phyloP scores from a whole-genome alignment of 2,797 vertebrate species.

The Pipistrellus nathusii region DNA sequence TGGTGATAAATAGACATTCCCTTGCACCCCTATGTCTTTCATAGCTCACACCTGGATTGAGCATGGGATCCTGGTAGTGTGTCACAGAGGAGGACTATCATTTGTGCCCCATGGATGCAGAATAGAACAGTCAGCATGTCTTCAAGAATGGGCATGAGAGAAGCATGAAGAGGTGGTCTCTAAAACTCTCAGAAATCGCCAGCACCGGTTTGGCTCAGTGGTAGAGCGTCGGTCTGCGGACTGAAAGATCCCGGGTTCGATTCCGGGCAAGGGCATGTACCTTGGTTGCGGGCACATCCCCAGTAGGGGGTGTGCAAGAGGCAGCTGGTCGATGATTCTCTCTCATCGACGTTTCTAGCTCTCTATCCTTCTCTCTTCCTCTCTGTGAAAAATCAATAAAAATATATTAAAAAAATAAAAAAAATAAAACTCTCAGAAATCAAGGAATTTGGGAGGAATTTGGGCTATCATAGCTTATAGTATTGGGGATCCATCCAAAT shows the following conservation, averaged over 20 bases:
- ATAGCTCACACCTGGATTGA: neutral
- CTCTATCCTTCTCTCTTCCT: too few species aligned
- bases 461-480: neutral
- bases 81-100: neutral
- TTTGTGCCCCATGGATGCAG: too few species aligned
- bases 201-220: too few species aligned
- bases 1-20: neutral
- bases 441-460: neutral
- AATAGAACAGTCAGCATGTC: neutral
- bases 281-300: too few species aligned
- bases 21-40: rapidly evolving
- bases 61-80: neutral
- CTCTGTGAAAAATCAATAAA: too few species aligned
- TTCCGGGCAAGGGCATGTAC: too few species aligned
- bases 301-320: too few species aligned
- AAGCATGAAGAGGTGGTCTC: neutral
- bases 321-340: too few species aligned
- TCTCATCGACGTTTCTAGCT: too few species aligned
- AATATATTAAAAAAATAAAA: too few species aligned
- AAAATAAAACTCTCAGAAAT: neutral
- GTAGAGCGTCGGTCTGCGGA: too few species aligned
- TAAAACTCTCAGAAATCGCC: neutral
- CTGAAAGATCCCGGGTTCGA: too few species aligned
- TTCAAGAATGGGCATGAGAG: neutral
- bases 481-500: neutral